Evolutionary conservation across 1,140 invertebrate genomes (phyloP).

Genomic region (Drosophila murphyi): DNA sequence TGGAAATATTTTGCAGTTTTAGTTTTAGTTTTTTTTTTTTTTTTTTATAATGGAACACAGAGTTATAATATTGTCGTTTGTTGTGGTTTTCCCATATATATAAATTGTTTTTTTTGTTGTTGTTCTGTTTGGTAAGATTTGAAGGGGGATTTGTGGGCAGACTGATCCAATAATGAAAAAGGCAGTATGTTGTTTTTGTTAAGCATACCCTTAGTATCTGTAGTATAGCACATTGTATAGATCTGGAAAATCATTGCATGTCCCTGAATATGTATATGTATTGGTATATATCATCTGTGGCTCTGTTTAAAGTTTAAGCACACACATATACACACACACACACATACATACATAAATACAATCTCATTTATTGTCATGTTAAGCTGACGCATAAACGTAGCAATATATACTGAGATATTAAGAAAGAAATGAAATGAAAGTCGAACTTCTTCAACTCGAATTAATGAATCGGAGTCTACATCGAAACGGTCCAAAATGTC

Average conservation of each 20-base stretch:
- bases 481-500: background rate
- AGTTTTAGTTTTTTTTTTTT: background rate
- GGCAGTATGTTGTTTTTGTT: constrained; percentile 15
- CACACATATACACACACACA: background rate
- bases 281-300: constrained; percentile 13
- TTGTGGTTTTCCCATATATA: background rate
- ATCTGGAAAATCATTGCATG: constrained; percentile 9
- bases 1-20: constrained; percentile 23
- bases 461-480: no score
- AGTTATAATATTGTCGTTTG: constrained; percentile 9
- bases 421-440: background rate
- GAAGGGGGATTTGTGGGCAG: constrained; percentile 1
- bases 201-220: constrained; percentile 11
- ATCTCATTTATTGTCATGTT: background rate
- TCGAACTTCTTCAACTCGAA: background rate
- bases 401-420: background rate
- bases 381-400: background rate
- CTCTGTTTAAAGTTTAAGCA: background rate
- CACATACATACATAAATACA: background rate
- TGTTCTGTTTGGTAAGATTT: background rate
- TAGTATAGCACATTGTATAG: constrained; percentile 12
- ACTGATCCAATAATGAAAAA: constrained; percentile 30
- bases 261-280: constrained; percentile 1
- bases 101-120: background rate
- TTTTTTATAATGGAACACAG: constrained; percentile 8